Conservation (phyloP, 2,797 vertebrate genomes). For the Mus caroli region DNA sequence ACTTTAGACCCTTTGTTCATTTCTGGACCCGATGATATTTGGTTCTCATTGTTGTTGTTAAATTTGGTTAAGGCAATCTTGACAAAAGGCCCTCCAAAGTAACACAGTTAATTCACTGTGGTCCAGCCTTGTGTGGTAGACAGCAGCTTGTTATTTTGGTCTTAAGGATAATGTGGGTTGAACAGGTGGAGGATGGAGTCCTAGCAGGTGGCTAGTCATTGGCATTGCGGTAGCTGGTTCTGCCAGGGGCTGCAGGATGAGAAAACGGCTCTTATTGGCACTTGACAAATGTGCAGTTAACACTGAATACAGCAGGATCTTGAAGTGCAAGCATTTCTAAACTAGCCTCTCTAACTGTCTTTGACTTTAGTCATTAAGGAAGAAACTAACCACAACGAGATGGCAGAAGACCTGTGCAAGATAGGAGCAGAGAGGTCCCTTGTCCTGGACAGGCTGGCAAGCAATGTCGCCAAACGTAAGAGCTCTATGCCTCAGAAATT, state of each 20-base stretch:
- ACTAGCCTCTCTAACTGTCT: constrained; percentile 88
- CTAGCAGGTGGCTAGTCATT: not conserved
- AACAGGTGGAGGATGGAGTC: not conserved
- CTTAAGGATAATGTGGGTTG: fast-evolving
- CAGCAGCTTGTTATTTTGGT: not conserved
- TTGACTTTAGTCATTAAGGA: constrained; percentile 97
- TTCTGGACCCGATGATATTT: not conserved
- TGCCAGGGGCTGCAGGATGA: not conserved
- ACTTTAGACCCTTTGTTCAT: not conserved
- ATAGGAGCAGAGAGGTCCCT: constrained; percentile 97
- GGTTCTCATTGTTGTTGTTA: not conserved
- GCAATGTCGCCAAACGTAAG: constrained; percentile 99
- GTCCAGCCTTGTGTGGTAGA: not conserved
- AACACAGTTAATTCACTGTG: too few relatives aligned
- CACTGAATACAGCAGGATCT: not conserved
- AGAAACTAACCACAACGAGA: constrained; percentile 98
- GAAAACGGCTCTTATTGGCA: not conserved
- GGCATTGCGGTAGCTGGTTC: too few relatives aligned
- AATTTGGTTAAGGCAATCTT: not conserved
- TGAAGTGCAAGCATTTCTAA: constrained; percentile 51
- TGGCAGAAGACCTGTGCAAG: constrained; percentile 99
- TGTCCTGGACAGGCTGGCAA: constrained; percentile 99
- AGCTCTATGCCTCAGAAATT: constrained; percentile 99
- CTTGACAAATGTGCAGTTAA: not conserved
- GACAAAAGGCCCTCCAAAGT: not conserved